Base-by-base conservation (phyloP, 2,888 invertebrate genomes). In the Cremastinae sp. region DNA sequence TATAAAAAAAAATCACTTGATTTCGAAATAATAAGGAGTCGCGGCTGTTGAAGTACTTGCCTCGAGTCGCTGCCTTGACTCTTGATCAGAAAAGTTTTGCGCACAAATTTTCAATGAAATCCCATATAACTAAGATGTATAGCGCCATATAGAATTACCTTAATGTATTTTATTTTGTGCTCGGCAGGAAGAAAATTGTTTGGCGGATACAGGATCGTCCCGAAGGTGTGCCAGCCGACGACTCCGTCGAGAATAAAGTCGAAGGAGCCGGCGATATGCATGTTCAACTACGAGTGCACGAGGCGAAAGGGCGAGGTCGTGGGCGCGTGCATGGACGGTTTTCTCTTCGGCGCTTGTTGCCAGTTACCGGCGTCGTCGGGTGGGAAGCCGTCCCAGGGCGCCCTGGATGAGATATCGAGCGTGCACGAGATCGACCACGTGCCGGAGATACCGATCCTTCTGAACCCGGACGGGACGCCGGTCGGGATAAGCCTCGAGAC, bases 201-300 rank as follows among this genome's bases (percentile, higher is more conserved):
- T 87, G 96, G 96, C 3, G 96, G 96, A 7, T 96, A 96, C 89
- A 92, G 95, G 86, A 96, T 96, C 91, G 95, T 96, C 10, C 96
- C 96, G 2, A 93, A 94, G 80, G 93, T 94, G 81, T 96, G 96
- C 90, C 94, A 94, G 84, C 94, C 95, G 16, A 92, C 94, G 3
- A 92, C 93, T 43, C 91, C 93, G 16, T 92, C 91, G 41, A 87
- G 91, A 80, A 91, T 92, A 51, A 93, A 93, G 82, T 91, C 92
- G 2, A 91, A 92, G 81, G 94, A 95, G 0, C 94, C 94, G 45
- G 95, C 95, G 43, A 94, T 96, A 84, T 97, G 97, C 90, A 97
- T 97, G 97, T 97, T 97, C 91, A 97, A 97, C 90, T 96, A 96
- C 85, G 96, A 97, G 87, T 97, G 97, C 87, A 91, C 92, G 0